phyloP scores from a whole-genome alignment of 2,113 vertebrate species.

The Dasyprocta punctata region DNA sequence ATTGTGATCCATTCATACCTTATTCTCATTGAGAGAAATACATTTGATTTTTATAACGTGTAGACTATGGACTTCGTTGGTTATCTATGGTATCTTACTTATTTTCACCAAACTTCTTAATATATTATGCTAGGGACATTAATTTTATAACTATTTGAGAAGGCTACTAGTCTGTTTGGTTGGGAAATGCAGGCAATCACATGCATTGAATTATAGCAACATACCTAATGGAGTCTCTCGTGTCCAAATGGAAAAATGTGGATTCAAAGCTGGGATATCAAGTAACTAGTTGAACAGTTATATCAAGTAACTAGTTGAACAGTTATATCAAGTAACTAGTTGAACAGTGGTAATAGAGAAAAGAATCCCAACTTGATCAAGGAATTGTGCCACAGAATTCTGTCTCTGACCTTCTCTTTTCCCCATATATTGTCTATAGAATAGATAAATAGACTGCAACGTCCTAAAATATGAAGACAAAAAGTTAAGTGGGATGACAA shows the following conservation, averaged over 20 bases:
- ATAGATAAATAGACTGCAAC: background rate
- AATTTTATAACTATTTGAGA: background rate
- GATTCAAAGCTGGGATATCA: background rate
- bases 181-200: background rate
- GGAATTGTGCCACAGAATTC: background rate
- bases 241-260: background rate
- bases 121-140: background rate
- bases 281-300: background rate
- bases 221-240: background rate
- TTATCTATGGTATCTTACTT: background rate
- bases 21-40: constrained; percentile 2
- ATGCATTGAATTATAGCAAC: background rate
- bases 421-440: background rate
- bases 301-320: background rate
- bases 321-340: background rate
- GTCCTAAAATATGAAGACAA: background rate
- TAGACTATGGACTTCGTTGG: background rate
- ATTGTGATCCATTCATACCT: background rate
- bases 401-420: constrained; percentile 37
- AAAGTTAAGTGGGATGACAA: constrained; percentile 15
- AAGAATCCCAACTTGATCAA: background rate
- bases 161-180: background rate
- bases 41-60: background rate
- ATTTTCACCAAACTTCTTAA: constrained; percentile 25
- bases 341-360: background rate